Conservation (phyloP, 2,113 vertebrate species). For the Chionodraco myersi region DNA sequence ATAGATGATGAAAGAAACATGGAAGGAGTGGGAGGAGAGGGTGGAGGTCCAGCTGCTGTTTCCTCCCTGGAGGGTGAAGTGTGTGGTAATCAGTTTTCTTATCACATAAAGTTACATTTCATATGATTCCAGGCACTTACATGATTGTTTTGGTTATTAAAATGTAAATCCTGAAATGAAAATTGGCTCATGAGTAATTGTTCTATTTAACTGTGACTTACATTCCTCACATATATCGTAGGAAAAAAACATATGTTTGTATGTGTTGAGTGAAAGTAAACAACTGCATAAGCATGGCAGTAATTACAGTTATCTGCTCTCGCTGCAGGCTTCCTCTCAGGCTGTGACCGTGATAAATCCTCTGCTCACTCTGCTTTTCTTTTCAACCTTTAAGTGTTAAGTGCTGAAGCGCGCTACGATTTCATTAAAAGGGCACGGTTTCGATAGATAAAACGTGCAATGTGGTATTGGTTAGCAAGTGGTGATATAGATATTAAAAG, state of each 20-base stretch:
- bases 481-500: background rate
- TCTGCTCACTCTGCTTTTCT: conserved; percentile 15
- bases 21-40: conserved; percentile 15
- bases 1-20: conserved; percentile 49
- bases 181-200: background rate
- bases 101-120: background rate
- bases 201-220: background rate
- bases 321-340: conserved; percentile 4
- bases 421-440: background rate
- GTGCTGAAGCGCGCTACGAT: accelerated
- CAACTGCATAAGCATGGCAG: conserved; percentile 25
- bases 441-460: background rate
- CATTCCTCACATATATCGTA: background rate
- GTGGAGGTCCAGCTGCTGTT: conserved; percentile 45
- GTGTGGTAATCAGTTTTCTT: background rate
- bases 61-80: conserved; percentile 8
- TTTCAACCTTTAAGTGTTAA: background rate
- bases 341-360: background rate
- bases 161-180: background rate
- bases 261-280: conserved; percentile 6
- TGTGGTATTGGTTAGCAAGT: background rate
- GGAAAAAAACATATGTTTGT: conserved; percentile 10
- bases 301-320: conserved; percentile 47
- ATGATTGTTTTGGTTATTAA: background rate
- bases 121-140: background rate